Conservation (phyloP, 2,888 invertebrate genomes). For the Nasonovia ribisnigri region DNA sequence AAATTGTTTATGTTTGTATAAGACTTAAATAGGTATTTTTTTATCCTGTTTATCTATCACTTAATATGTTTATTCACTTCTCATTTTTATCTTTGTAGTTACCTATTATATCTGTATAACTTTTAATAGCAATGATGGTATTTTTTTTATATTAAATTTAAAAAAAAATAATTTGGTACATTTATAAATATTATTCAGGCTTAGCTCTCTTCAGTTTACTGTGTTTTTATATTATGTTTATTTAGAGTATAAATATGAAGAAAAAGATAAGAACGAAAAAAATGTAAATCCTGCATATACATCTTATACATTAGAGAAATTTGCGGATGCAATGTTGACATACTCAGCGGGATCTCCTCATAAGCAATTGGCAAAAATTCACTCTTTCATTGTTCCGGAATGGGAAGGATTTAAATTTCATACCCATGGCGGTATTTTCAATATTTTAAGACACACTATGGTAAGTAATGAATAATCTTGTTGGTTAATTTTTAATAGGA, state of each 20-base stretch:
- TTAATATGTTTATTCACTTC: background rate
- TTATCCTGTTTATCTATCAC: background rate
- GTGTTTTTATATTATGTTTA: constrained; percentile 60
- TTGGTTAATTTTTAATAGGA: background rate
- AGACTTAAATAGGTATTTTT: background rate
- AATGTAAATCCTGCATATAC: constrained; percentile 43
- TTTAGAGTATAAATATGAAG: constrained; percentile 60
- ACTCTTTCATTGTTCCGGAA: constrained; percentile 55
- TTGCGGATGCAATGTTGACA: constrained; percentile 54
- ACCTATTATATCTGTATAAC: background rate
- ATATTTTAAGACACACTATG: constrained; percentile 46
- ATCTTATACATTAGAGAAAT: constrained; percentile 62
- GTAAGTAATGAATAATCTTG: constrained; percentile 26
- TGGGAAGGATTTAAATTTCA: constrained; percentile 57
- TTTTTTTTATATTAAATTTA: background rate
- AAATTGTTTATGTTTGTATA: background rate
- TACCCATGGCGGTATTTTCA: constrained; percentile 59
- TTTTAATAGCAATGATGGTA: background rate
- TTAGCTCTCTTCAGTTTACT: background rate
- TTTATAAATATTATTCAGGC: background rate
- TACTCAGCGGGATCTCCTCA: constrained; percentile 35
- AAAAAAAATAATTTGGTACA: background rate
- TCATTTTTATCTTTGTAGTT: background rate
- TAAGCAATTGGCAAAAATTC: constrained; percentile 59
- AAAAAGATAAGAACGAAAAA: constrained; percentile 37